Base-by-base conservation (phyloP, 2,888 invertebrate genomes). In the Lycaena phlaeas region DNA sequence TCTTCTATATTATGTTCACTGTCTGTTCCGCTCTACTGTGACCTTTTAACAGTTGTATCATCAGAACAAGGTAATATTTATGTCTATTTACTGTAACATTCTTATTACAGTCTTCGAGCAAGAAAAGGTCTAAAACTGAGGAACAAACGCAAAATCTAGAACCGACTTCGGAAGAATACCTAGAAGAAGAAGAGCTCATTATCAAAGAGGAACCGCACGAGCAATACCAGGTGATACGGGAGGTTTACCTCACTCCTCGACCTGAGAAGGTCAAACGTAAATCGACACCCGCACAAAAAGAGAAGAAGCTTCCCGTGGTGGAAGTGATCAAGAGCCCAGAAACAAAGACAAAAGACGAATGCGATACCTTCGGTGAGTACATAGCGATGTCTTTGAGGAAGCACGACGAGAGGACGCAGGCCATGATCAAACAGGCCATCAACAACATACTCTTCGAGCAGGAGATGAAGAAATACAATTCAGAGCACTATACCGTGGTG, bases 401-500 rank as follows among this genome's bases (percentile, higher is more conserved):
- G 50, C 81, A 81, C 37, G 78, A 79, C 45, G 74, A 77, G 11
- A 60, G 77, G 12, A 77, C 81, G 0, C 70, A 71, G 26, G 68
- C 74, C 1, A 77, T 82, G 75, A 81, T 82, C 28, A 81, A 84
- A 40, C 81, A 81, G 44, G 81, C 81, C 0, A 82, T 84, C 2
- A 81, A 82, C 38, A 82, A 81, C 41, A 79, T 82, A 28, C 43
- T 81, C 9, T 82, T 79, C 47, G 82, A 82, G 42, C 79, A 79
- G 38, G 82, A 82, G 47, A 82, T 82, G 81, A 78, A 77, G 51
- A 77, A 72, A 39, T 84, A 75, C 37, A 67, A 54, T 22, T 43
- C 40, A 3, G 56, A 58, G 1, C 68, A 69, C 41, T 74, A 70
- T 22, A 58, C 66, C 0, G 64, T 73, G 0, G 59, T 71, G 0